Percentiles rank a stretch among this genome's conserved stretches.
Evolutionary conservation across 2,797 vertebrate genomes (phyloP).

Genomic region (Clamator glandarius): DNA sequence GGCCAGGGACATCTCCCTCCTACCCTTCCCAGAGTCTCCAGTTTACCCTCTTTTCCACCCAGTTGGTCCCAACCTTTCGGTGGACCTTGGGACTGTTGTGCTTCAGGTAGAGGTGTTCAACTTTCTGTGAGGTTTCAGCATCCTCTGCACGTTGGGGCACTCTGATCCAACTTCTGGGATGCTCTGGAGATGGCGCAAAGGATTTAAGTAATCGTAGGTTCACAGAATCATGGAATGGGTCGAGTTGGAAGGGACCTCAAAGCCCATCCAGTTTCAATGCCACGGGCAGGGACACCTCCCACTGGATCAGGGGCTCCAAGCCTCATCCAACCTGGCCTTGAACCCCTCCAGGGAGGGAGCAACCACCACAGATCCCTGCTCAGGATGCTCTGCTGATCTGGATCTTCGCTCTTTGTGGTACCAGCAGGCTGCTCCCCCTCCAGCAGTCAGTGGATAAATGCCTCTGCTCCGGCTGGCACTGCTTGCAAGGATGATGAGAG

Average conservation of each 20-base stretch:
- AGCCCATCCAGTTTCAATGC: no score
- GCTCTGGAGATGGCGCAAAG: background rate
- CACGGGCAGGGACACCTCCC: no score
- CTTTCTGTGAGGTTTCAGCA: background rate
- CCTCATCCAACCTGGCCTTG: no score
- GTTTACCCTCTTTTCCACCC: rapidly evolving
- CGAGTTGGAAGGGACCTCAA: no score
- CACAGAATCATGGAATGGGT: no score
- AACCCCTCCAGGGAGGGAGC: no score
- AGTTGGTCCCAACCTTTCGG: background rate
- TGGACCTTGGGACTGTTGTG: background rate
- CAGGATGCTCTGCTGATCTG: background rate
- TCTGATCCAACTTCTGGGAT: background rate
- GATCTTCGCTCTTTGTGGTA: background rate
- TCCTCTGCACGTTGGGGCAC: rapidly evolving
- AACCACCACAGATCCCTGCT: background rate
- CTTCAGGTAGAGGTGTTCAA: background rate
- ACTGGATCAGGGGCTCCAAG: no score
- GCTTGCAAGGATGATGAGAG: background rate
- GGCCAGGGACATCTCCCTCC: background rate
- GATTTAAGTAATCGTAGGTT: background rate
- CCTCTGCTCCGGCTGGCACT: background rate
- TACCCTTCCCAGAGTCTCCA: rapidly evolving
- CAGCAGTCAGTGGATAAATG: background rate
- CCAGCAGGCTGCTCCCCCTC: background rate